Evolutionary conservation across 2,113 vertebrate genomes (phyloP).

Genomic region (Vireo altiloquus): DNA sequence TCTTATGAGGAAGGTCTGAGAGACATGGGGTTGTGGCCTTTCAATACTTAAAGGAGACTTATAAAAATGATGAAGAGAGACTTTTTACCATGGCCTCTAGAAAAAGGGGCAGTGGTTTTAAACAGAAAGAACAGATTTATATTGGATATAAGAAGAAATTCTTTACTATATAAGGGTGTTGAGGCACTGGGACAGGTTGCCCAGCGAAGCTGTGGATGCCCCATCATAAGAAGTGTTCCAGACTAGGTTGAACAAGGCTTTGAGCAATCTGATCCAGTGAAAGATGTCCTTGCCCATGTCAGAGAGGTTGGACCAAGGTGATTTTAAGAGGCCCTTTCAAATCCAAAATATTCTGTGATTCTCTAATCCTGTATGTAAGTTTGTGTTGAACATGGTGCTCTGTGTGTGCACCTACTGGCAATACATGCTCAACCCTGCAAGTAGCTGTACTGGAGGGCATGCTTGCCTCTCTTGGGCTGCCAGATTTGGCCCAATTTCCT

Average conservation of each 20-base stretch:
- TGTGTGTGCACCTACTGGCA: not conserved
- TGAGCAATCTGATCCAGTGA: not conserved
- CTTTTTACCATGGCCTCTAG: not conserved
- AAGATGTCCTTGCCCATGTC: not conserved
- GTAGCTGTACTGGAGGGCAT: not conserved
- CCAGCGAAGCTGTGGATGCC: not conserved
- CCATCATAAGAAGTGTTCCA: not conserved
- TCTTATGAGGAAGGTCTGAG: not conserved
- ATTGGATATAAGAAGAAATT: not conserved
- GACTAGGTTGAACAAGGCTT: not conserved
- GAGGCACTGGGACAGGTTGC: not conserved
- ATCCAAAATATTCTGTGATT: not conserved
- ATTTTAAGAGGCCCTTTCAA: not conserved
- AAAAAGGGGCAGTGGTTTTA: not conserved
- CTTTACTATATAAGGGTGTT: not conserved
- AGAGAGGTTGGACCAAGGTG: not conserved
- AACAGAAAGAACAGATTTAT: not conserved
- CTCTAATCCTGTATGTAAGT: not conserved
- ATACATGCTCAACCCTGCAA: not conserved
- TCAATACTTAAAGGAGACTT: not conserved
- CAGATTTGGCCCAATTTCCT: not conserved
- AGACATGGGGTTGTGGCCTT: not conserved
- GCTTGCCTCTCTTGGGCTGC: not conserved
- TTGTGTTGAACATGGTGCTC: fast-evolving
- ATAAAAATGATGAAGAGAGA: not conserved